These are phyloP conservation scores for Cecidostiba fungosa DNA, from an alignment of 2,888 invertebrate species.

Conservation along the genomic window DNA sequence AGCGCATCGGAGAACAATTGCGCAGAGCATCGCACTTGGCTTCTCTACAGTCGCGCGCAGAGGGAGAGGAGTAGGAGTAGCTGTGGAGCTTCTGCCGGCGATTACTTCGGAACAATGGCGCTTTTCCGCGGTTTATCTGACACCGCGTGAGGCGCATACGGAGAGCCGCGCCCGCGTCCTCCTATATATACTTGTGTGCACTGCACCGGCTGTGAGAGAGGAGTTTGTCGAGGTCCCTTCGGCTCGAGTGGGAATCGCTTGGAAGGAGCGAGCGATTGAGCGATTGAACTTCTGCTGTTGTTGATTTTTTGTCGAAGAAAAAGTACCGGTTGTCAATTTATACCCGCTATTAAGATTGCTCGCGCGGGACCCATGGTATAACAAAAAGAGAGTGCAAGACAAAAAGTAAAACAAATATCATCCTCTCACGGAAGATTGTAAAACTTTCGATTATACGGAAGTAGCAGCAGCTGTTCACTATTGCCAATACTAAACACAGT, in stretches of 20 bases:
- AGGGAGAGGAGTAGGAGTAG: constrained; percentile 11
- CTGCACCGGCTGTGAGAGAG: constrained; percentile 9
- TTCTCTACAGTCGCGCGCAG: neutral
- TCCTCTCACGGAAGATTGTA: neutral
- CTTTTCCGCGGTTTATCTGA: constrained; percentile 64
- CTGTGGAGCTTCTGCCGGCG: constrained; percentile 52
- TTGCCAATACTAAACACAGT: neutral
- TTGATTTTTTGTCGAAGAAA: too few species aligned
- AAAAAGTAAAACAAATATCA: neutral
- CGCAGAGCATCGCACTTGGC: constrained; percentile 25
- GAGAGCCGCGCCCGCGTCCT: constrained; percentile 17
- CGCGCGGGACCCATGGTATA: too few species aligned
- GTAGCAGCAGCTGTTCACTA: neutral
- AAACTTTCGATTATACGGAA: neutral
- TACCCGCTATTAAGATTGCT: too few species aligned
- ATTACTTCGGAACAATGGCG: constrained; percentile 63
- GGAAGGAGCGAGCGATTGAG: constrained; percentile 5
- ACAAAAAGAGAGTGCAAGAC: neutral
- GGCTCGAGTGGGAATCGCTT: constrained; percentile 18
- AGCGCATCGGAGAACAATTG: constrained; percentile 58
- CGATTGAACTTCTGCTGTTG: too few species aligned
- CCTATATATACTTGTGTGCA: constrained; percentile 15
- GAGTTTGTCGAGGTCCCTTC: constrained; percentile 38
- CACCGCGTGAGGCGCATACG: constrained; percentile 26
- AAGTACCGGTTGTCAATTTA: too few species aligned